Conservation (phyloP, 2,113 vertebrate genomes). For the Podarcis raffonei region DNA sequence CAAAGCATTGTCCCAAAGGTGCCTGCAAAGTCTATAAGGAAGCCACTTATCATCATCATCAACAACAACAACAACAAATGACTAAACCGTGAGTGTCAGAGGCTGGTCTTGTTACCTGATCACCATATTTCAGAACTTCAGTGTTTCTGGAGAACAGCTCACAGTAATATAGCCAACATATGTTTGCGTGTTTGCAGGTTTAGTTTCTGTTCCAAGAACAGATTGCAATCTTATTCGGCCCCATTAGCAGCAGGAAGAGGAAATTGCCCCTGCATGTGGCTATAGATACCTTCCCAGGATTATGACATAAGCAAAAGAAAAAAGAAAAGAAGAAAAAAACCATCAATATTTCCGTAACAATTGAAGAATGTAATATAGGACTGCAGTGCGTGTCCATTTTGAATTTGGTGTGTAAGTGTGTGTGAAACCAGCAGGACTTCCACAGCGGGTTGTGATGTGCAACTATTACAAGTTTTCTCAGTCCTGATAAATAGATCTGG, state of each 20-base stretch:
- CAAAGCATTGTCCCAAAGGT: conserved; percentile 47
- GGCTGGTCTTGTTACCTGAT: conserved; percentile 51
- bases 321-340: neutral
- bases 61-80: conserved; percentile 38
- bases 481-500: neutral
- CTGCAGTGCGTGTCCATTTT: neutral
- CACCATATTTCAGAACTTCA: conserved; percentile 45
- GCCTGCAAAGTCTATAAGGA: conserved; percentile 46
- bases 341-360: neutral
- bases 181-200: neutral
- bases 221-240: conserved; percentile 30
- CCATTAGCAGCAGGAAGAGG: conserved; percentile 5
- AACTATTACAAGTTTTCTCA: neutral
- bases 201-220: conserved; percentile 3
- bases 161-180: conserved; percentile 52
- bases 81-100: conserved; percentile 54
- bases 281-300: conserved; percentile 9
- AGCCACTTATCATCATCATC: conserved; percentile 19
- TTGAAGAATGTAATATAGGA: neutral
- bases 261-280: conserved; percentile 34
- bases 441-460: neutral
- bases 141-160: conserved; percentile 42
- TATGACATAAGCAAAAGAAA: neutral
- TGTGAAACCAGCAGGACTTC: neutral
- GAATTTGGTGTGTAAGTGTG: neutral